A percentile compares a stretch with the other conserved stretches of the same genome.
These are phyloP conservation scores for Sarcophaga bullata DNA, from an alignment of 1,140 invertebrate species.

Conservation along the genomic window DNA sequence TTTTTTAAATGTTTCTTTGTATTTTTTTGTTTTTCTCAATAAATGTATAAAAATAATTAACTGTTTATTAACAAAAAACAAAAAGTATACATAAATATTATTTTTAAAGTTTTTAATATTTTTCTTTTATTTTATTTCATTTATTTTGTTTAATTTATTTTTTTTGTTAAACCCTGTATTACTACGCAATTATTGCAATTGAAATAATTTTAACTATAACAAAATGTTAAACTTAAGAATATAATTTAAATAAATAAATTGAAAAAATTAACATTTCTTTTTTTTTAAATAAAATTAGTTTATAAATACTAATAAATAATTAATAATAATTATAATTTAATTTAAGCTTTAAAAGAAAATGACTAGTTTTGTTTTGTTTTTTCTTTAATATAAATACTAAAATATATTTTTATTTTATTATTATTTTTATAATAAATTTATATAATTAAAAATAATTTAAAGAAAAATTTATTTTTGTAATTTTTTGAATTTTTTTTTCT, in stretches of 20 bases:
- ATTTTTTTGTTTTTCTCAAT: not conserved
- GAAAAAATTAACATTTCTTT: no score
- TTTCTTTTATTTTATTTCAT: slow-evolving; percentile 53
- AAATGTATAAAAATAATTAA: slow-evolving; percentile 41
- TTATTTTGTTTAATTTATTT: slow-evolving; percentile 42
- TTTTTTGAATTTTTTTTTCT: no score
- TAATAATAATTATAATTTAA: slow-evolving; percentile 20
- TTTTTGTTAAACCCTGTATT: slow-evolving; percentile 34
- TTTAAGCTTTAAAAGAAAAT: slow-evolving; percentile 34
- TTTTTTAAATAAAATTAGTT: not conserved
- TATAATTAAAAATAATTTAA: slow-evolving; percentile 1
- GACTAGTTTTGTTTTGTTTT: slow-evolving; percentile 24
- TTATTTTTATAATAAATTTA: no score
- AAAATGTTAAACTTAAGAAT: not conserved
- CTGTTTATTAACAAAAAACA: slow-evolving; percentile 49
- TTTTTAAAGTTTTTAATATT: slow-evolving; percentile 49
- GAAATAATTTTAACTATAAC: slow-evolving; percentile 41
- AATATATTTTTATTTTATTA: not conserved
- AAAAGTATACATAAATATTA: slow-evolving; percentile 33
- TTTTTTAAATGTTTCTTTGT: not conserved
- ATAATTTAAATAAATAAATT: not conserved
- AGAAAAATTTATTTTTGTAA: not conserved
- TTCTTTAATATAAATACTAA: not conserved
- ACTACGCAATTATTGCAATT: slow-evolving; percentile 59
- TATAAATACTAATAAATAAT: slow-evolving; percentile 12